These are phyloP conservation scores for Sarcophaga bullata DNA, from an alignment of 1,140 invertebrate species.

Conservation along the genomic window DNA sequence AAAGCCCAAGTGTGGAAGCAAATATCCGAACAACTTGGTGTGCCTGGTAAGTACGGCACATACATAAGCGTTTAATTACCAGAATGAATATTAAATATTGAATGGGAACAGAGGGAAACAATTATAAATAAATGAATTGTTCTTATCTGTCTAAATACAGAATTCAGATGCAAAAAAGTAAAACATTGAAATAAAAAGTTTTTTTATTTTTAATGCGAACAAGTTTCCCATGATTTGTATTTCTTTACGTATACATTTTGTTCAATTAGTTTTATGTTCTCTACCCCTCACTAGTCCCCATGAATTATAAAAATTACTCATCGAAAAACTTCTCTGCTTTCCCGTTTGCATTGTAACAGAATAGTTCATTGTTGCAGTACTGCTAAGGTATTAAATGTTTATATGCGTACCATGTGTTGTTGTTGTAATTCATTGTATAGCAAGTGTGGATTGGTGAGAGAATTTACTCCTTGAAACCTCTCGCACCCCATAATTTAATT, in stretches of 20 bases:
- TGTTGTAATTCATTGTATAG: too few species aligned
- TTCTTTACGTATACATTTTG: too few species aligned
- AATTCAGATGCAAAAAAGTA: neutral
- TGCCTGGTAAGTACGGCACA: conserved; percentile 56
- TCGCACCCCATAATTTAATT: neutral
- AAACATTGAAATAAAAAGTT: too few species aligned
- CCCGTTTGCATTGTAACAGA: too few species aligned
- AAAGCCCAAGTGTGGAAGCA: conserved; percentile 64
- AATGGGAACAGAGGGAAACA: neutral
- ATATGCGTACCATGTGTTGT: neutral
- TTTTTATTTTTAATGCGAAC: too few species aligned
- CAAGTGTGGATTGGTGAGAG: too few species aligned
- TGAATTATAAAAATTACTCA: too few species aligned
- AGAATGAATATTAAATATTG: neutral
- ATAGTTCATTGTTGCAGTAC: neutral
- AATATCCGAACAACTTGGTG: conserved; percentile 63
- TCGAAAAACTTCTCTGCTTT: too few species aligned
- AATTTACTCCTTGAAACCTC: neutral
- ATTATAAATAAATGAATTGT: conserved; percentile 1
- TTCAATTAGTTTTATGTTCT: too few species aligned
- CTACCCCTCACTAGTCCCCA: too few species aligned
- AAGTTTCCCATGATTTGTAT: too few species aligned
- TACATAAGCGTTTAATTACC: neutral
- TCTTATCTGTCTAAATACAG: neutral
- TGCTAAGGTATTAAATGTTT: neutral